These are phyloP conservation scores for Macrotrachela quadricornifera DNA, from an alignment of 1,140 invertebrate species.

Conservation along the genomic window DNA sequence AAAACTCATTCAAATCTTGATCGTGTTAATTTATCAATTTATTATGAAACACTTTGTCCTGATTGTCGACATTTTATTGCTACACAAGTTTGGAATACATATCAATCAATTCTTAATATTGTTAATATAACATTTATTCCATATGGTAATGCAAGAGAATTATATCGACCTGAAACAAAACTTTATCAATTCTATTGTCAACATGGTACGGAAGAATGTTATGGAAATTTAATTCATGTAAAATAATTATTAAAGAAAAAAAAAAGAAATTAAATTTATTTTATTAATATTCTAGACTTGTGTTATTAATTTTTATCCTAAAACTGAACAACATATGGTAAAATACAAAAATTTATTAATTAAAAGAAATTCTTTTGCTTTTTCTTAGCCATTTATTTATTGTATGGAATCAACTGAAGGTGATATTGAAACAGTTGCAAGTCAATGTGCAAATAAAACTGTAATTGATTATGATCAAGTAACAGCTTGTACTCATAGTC, in stretches of 20 bases:
- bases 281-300: constrained; percentile 9
- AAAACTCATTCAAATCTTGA: not conserved
- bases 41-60: constrained; percentile 72
- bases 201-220: constrained; percentile 55
- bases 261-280: constrained; percentile 16
- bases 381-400: constrained; percentile 10
- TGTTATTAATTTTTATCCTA: constrained; percentile 9
- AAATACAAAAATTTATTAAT: too few relatives aligned
- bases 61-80: constrained; percentile 64
- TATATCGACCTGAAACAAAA: constrained; percentile 8
- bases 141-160: constrained; percentile 58
- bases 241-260: too few relatives aligned
- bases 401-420: constrained; percentile 11
- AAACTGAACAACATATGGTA: not conserved
- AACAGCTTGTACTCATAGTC: constrained; percentile 38
- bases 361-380: too few relatives aligned
- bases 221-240: constrained; percentile 64
- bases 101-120: constrained; percentile 19
- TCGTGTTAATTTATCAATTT: constrained; percentile 44
- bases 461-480: constrained; percentile 15
- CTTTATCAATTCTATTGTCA: constrained; percentile 48
- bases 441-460: not conserved
- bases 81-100: constrained; percentile 48
- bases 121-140: constrained; percentile 39
- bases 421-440: constrained; percentile 1